A percentile compares a stretch with the other conserved stretches of the same genome.
Evolutionary conservation across 2,888 invertebrate genomes (phyloP).

Genomic region (Mylabris sibirica): DNA sequence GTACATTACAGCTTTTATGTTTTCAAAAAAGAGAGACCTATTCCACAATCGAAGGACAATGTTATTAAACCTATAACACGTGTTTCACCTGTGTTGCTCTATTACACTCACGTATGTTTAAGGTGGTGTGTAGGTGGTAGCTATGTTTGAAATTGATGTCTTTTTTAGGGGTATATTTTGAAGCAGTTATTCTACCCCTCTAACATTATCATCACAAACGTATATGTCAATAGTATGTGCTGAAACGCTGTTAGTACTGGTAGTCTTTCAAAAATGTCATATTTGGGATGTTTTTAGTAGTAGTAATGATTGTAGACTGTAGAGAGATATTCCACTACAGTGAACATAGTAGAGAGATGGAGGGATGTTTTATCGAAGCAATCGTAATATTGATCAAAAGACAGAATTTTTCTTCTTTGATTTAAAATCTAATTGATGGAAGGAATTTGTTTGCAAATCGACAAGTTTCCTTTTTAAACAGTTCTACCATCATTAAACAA

Average conservation of each 20-base stretch:
- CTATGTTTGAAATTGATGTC: constrained; percentile 4
- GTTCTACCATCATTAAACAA: no score
- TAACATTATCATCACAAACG: constrained; percentile 15
- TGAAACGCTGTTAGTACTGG: background rate
- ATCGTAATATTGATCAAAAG: background rate
- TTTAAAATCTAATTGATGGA: background rate
- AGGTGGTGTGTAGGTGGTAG: no score
- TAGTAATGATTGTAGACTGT: background rate
- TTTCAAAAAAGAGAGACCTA: constrained; percentile 12
- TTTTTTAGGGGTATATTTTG: background rate
- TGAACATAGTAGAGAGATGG: background rate
- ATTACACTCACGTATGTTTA: constrained; percentile 1
- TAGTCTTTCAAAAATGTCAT: background rate
- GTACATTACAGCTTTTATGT: constrained; percentile 26
- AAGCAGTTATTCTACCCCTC: background rate
- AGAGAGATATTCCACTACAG: background rate
- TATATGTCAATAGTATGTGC: constrained; percentile 28
- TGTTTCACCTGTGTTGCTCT: constrained; percentile 24
- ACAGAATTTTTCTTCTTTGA: background rate
- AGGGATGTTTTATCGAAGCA: background rate
- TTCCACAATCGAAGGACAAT: constrained; percentile 24
- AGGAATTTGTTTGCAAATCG: background rate
- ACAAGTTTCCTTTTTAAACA: background rate
- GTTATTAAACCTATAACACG: constrained; percentile 30
- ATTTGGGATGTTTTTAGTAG: background rate